These are phyloP conservation scores for Lasiurus cinereus DNA, from an alignment of 2,113 vertebrate species.

Conservation along the genomic window DNA sequence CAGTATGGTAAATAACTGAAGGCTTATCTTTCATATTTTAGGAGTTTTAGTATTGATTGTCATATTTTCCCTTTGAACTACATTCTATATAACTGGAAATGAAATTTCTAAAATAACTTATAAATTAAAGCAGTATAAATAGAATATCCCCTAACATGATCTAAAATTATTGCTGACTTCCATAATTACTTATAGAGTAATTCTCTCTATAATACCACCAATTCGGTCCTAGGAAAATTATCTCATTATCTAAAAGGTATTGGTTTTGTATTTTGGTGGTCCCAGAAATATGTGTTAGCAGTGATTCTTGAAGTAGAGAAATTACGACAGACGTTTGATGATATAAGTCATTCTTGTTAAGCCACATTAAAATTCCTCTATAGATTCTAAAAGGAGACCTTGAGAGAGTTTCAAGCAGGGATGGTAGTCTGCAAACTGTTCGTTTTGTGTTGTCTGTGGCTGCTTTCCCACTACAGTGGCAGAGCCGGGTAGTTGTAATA, in stretches of 20 bases:
- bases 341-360: not conserved
- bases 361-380: not conserved
- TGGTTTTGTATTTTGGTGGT: constrained; percentile 29
- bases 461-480: not conserved
- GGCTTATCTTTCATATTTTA: constrained; percentile 26
- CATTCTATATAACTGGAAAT: not conserved
- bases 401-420: not conserved
- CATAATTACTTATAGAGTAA: not conserved
- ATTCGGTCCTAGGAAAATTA: constrained; percentile 8
- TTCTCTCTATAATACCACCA: constrained; percentile 4
- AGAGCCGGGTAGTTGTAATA: not conserved
- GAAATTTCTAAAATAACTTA: constrained; percentile 15
- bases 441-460: not conserved
- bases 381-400: not conserved
- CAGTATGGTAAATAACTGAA: not conserved
- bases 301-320: constrained; percentile 51
- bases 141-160: not conserved
- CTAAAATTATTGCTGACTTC: constrained; percentile 50
- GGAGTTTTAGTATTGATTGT: constrained; percentile 31
- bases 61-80: constrained; percentile 42
- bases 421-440: not conserved
- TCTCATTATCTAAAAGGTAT: not conserved
- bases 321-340: not conserved
- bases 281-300: not conserved
- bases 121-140: constrained; percentile 8